Conservation (phyloP, 2,797 vertebrate genomes). For the Sebastiscus albofasciatus region DNA sequence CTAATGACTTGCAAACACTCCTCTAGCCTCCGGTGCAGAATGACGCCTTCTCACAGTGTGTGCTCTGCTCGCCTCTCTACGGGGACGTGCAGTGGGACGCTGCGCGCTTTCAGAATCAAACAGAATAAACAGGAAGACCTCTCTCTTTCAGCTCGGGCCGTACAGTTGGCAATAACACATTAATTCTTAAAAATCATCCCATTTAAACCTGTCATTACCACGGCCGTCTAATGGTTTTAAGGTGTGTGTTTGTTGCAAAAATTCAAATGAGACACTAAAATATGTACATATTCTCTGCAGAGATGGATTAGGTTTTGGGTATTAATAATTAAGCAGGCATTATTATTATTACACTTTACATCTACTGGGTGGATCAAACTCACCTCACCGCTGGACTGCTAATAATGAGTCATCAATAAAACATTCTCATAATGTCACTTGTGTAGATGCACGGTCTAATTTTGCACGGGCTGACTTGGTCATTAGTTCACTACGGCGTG, state of each 20-base stretch:
- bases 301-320: constrained; percentile 84
- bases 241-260: constrained; percentile 84
- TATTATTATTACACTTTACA: constrained; percentile 87
- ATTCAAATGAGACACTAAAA: constrained; percentile 87
- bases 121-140: constrained; percentile 67
- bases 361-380: constrained; percentile 82
- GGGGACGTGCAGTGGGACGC: constrained; percentile 62
- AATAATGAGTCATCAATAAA: constrained; percentile 88
- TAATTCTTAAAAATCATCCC: constrained; percentile 83
- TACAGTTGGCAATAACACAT: constrained; percentile 67
- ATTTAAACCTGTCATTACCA: constrained; percentile 81
- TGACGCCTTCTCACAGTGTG: constrained; percentile 87
- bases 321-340: constrained; percentile 86
- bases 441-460: constrained; percentile 79
- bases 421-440: constrained; percentile 86
- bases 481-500: constrained; percentile 83
- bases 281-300: constrained; percentile 84
- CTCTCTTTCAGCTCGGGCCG: constrained; percentile 49
- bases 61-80: constrained; percentile 81
- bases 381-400: constrained; percentile 80
- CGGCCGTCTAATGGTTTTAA: constrained; percentile 80
- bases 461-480: constrained; percentile 79
- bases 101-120: constrained; percentile 46
- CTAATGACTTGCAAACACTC: constrained; percentile 98
- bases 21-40: constrained; percentile 92